These are phyloP conservation scores for Drosophila lutescens DNA, from an alignment of 2,888 invertebrate genomes.

Conservation along the genomic window DNA sequence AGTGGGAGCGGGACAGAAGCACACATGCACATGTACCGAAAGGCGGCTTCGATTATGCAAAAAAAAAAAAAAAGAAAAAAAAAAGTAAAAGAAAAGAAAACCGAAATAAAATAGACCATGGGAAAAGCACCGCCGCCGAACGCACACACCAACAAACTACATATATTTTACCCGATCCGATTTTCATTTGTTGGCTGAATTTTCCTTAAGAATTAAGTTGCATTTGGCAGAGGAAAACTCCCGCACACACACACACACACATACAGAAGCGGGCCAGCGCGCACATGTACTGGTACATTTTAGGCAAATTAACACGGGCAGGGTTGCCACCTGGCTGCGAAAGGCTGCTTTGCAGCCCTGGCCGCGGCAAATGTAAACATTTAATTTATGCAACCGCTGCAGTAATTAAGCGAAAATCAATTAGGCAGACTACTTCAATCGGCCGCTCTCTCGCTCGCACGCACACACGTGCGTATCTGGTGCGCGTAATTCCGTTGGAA, in stretches of 20 bases:
- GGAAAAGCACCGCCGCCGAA: slow-evolving; percentile 18
- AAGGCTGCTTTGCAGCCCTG: slow-evolving; percentile 49
- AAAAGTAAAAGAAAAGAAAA: background rate
- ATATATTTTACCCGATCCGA: background rate
- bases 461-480: slow-evolving; percentile 23
- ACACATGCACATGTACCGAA: slow-evolving; percentile 65
- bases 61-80: slow-evolving; percentile 29
- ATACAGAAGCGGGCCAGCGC: slow-evolving; percentile 1
- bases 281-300: slow-evolving; percentile 36
- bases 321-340: slow-evolving; percentile 18
- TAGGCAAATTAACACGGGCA: slow-evolving; percentile 60
- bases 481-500: slow-evolving; percentile 67
- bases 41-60: slow-evolving; percentile 68
- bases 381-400: slow-evolving; percentile 65
- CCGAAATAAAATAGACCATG: background rate
- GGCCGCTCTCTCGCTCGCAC: slow-evolving; percentile 3
- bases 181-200: slow-evolving; percentile 1
- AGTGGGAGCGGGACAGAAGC: slow-evolving; percentile 58
- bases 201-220: slow-evolving; percentile 10
- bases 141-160: slow-evolving; percentile 2
- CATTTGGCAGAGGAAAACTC: slow-evolving; percentile 42
- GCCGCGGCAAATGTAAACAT: slow-evolving; percentile 62
- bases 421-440: slow-evolving; percentile 25
- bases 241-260: slow-evolving; percentile 21
- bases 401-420: slow-evolving; percentile 43